Percentiles rank a stretch among this genome's conserved stretches.
Conservation (phyloP, 1,140 invertebrate species). For the Sycophila sp. region DNA sequence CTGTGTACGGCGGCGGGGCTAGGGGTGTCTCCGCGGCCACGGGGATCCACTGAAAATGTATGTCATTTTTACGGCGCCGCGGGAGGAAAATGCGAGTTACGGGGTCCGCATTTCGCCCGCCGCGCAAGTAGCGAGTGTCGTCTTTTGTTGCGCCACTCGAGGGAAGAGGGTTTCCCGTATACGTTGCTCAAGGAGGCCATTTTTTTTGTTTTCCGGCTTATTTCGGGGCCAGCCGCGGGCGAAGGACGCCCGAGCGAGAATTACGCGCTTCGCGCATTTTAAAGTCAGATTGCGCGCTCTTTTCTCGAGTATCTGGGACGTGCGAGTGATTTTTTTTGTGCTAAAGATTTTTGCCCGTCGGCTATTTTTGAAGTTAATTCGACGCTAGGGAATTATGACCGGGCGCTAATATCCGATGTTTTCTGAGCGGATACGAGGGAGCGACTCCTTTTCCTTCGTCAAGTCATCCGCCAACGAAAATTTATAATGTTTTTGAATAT, state of each 20-base stretch:
- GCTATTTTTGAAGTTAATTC: too few species aligned
- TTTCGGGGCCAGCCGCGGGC: background rate
- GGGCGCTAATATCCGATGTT: too few species aligned
- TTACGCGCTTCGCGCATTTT: background rate
- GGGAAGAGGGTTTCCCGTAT: background rate
- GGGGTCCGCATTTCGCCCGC: slow-evolving; percentile 31
- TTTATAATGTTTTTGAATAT: too few species aligned
- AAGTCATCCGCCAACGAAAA: too few species aligned
- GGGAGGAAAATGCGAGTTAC: slow-evolving; percentile 25
- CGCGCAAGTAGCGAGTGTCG: background rate
- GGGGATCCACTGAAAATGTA: slow-evolving; percentile 20
- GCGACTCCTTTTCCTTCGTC: background rate
- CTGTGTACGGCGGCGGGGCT: too few species aligned
- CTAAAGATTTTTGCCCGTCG: too few species aligned
- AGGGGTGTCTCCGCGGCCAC: background rate
- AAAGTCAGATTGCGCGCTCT: background rate
- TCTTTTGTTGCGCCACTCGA: slow-evolving; percentile 20
- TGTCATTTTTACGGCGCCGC: slow-evolving; percentile 24
- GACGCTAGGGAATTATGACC: too few species aligned
- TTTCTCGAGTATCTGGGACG: too few species aligned
- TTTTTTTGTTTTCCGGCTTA: too few species aligned
- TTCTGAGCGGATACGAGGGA: background rate
- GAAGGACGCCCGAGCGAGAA: background rate
- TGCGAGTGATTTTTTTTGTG: too few species aligned
- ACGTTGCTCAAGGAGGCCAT: background rate